Percentiles rank a stretch among this genome's conserved stretches.
Conservation (phyloP, 2,113 vertebrate genomes). For the Varanus salvator region DNA sequence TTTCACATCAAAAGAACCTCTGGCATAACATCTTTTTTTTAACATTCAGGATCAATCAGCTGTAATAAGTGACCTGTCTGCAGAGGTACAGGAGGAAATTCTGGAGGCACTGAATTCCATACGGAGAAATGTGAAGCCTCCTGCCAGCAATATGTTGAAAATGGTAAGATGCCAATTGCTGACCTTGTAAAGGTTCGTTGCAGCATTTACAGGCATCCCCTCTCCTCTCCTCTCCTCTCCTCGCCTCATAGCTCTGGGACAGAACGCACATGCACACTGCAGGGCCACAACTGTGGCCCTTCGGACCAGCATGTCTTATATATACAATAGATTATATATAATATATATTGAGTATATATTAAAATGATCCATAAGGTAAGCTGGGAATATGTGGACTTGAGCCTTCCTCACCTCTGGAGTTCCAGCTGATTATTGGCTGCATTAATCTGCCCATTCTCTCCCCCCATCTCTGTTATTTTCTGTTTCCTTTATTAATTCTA, state of each 20-base stretch:
- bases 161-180: constrained; percentile 58
- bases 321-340: too few relatives aligned
- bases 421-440: neutral
- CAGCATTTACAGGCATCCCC: neutral
- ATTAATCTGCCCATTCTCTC: neutral
- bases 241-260: too few relatives aligned
- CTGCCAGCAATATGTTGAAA: constrained; percentile 72
- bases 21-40: neutral
- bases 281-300: neutral
- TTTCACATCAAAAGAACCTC: neutral
- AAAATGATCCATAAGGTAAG: neutral
- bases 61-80: neutral
- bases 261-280: neutral
- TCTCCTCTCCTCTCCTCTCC: neutral
- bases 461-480: neutral
- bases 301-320: neutral
- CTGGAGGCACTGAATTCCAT: constrained; percentile 64
- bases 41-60: neutral
- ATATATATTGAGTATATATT: neutral
- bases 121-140: constrained; percentile 59
- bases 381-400: neutral
- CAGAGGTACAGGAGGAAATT: constrained; percentile 46
- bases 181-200: neutral
- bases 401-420: neutral
- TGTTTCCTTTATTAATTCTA: neutral